A percentile compares a stretch with the other conserved stretches of the same genome.
These are phyloP conservation scores for Sebastes baramenuke DNA, from an alignment of 2,797 vertebrate species.

Conservation along the genomic window DNA sequence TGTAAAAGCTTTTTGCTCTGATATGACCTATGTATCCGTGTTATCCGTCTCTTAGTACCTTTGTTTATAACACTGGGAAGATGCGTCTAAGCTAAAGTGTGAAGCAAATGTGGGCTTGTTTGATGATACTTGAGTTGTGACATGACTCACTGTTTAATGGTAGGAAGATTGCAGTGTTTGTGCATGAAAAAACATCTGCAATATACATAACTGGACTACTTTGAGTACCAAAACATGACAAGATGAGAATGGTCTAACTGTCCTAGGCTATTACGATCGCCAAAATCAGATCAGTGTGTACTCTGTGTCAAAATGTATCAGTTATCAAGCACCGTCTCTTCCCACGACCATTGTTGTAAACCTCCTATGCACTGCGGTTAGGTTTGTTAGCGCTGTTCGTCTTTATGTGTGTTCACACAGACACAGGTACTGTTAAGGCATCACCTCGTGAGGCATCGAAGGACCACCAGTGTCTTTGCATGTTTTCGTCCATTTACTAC, in stretches of 20 bases:
- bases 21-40: slow-evolving; percentile 26
- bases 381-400: slow-evolving; percentile 45
- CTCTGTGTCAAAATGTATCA: background rate
- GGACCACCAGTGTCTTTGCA: slow-evolving; percentile 44
- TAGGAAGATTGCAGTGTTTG: slow-evolving; percentile 5
- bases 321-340: slow-evolving; percentile 19
- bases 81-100: background rate
- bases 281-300: slow-evolving; percentile 12
- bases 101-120: slow-evolving; percentile 8
- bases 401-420: slow-evolving; percentile 57
- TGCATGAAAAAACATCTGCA: slow-evolving; percentile 23
- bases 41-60: slow-evolving; percentile 24
- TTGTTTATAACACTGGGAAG: slow-evolving; percentile 25
- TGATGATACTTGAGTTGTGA: slow-evolving; percentile 27
- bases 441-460: slow-evolving; percentile 36
- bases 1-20: slow-evolving; percentile 48
- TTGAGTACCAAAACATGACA: slow-evolving; percentile 5
- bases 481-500: slow-evolving; percentile 17
- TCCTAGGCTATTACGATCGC: background rate
- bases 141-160: slow-evolving; percentile 12
- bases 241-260: background rate
- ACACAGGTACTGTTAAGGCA: slow-evolving; percentile 37
- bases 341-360: slow-evolving; percentile 15
- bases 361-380: slow-evolving; percentile 72
- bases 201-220: background rate